Base-by-base conservation (phyloP, 2,797 vertebrate species). In the Dermochelys coriacea region DNA sequence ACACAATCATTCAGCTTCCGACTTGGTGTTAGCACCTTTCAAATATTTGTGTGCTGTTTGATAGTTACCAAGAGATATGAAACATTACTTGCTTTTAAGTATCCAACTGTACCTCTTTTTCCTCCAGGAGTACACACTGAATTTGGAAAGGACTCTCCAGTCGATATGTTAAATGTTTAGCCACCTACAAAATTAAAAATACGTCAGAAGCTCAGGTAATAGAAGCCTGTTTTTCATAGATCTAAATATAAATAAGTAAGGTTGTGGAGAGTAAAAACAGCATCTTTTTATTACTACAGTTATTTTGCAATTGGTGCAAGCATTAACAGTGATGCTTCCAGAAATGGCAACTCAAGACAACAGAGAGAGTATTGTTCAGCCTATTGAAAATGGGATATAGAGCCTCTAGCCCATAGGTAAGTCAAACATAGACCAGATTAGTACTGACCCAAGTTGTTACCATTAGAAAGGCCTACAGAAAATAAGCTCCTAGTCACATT, bases 401-500 rank as follows among this genome's bases (percentile, higher is more conserved):
- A 94, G 37, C 84, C 25, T 92, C 89, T 71, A 92, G 55, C 78
- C 89, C 84, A 94, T 25, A 31, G 82, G 59, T 21, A 21, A 94
- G 80, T 91, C 84, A 82, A 87, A 91, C 37, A 29, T 16, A 82
- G 91, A 47, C 83, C 79, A 91, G 45, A 81, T 74, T 68, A 54
- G 47, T 9, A 21, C 27, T 89, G 50, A 51, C 50, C 54, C 94
- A 45, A 55, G 68, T 8, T 54, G 59, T 80, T 82, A 41, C 50
- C 41, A n/a, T 59, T 54, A 11, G 0, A 27, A 84, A 93, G 86
- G 55, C 7, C 85, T 37, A 85, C 34, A 87, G 75, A 59, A 93
- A 91, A 91, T 59, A 86, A 34, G 1, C 21, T 5, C 5, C 88
- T 94, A 86, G 90, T 85, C 85, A 96, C 87, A 94, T 45, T 68